Conservation (phyloP, 2,797 vertebrate species). For the Pantherophis vulpinus region DNA sequence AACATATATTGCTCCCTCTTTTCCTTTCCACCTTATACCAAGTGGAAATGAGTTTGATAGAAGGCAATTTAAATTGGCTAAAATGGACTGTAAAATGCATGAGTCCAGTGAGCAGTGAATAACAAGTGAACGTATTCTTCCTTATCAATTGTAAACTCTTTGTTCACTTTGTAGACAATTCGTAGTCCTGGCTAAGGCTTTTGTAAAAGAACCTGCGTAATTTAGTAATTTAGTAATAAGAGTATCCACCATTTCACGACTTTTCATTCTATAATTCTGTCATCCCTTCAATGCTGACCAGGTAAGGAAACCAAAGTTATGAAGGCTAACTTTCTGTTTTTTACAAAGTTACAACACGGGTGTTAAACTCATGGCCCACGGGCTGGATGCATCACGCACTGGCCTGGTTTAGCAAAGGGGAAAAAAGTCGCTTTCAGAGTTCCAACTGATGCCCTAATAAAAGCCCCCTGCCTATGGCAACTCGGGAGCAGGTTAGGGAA, state of each 20-base stretch:
- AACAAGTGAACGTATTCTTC: neutral
- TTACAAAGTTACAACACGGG: neutral
- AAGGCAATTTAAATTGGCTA: neutral
- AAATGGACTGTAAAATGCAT: neutral
- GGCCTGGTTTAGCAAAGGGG: no score
- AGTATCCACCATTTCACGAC: neutral
- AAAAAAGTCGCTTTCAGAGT: no score
- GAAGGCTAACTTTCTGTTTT: neutral
- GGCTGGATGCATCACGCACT: no score
- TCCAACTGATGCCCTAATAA: no score
- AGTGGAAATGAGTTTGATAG: neutral
- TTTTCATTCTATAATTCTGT: neutral
- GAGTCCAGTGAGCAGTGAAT: neutral
- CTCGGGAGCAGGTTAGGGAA: no score
- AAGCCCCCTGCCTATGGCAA: no score
- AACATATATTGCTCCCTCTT: neutral
- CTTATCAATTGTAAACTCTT: neutral
- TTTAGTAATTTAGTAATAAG: neutral
- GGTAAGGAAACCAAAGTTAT: neutral
- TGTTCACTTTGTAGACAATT: neutral
- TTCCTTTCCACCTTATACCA: neutral
- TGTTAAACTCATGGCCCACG: no score
- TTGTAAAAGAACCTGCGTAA: neutral
- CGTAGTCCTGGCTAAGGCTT: neutral
- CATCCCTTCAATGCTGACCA: neutral